phyloP scores from a whole-genome alignment of 2,113 vertebrate genomes.

The Microcebus lehilahytsara region DNA sequence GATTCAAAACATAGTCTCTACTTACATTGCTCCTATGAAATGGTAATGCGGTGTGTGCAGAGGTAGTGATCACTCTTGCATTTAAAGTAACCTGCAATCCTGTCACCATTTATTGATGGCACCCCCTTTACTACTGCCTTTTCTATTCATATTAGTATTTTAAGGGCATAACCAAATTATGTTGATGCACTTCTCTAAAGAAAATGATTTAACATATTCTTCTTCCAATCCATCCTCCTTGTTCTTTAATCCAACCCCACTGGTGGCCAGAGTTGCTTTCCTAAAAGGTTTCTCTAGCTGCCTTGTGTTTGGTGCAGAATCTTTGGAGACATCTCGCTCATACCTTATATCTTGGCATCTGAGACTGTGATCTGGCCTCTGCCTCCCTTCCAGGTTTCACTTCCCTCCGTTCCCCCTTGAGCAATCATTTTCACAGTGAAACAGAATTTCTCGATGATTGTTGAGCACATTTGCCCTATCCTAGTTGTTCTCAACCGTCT shows the following conservation, averaged over 20 bases:
- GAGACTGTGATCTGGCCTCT: not conserved
- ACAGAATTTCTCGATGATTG: not conserved
- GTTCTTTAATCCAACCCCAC: not conserved
- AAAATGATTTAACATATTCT: not conserved
- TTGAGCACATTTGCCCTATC: not conserved
- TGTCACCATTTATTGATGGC: not conserved
- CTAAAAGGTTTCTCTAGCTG: not conserved
- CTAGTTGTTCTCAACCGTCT: not conserved
- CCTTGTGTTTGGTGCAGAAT: not conserved
- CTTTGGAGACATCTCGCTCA: not conserved
- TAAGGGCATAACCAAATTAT: not conserved
- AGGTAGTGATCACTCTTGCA: not conserved
- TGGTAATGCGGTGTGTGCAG: too few species aligned
- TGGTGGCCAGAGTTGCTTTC: not conserved
- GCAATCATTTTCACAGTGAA: not conserved
- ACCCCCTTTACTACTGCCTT: not conserved
- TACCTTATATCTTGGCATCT: not conserved
- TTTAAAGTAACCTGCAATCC: not conserved
- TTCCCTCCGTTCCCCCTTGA: not conserved
- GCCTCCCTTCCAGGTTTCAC: not conserved
- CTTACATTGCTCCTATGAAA: not conserved
- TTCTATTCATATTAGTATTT: not conserved
- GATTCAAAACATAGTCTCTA: not conserved
- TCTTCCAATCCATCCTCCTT: not conserved
- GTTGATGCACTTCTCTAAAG: not conserved